Evolutionary conservation across 1,140 invertebrate genomes (phyloP).

Genomic region (Oreohelix idahoensis): DNA sequence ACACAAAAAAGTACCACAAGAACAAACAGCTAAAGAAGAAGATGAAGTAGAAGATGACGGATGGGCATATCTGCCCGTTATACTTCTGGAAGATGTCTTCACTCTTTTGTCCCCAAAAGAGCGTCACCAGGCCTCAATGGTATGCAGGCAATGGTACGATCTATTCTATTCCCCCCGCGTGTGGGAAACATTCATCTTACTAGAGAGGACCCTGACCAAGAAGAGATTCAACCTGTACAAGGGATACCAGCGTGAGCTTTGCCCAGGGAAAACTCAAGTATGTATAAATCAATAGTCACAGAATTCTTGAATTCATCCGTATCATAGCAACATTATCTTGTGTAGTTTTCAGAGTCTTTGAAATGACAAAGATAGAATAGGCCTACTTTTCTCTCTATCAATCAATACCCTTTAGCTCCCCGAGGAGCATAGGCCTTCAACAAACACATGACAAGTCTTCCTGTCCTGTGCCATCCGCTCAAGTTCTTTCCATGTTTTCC

Average conservation of each 20-base stretch:
- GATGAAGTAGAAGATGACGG: slow-evolving; percentile 48
- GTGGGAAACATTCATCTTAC: slow-evolving; percentile 79
- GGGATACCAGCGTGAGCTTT: slow-evolving; percentile 76
- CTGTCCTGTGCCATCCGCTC: too few relatives aligned
- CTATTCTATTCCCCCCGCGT: slow-evolving; percentile 83
- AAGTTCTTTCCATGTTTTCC: too few relatives aligned
- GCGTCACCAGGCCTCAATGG: slow-evolving; percentile 83
- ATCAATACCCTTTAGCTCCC: too few relatives aligned
- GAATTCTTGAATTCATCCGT: too few relatives aligned
- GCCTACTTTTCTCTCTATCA: too few relatives aligned
- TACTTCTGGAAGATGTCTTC: slow-evolving; percentile 85
- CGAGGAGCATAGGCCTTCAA: too few relatives aligned
- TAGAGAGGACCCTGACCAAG: slow-evolving; percentile 83
- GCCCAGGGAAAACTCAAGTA: slow-evolving; percentile 68
- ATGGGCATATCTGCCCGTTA: slow-evolving; percentile 83
- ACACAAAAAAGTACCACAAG: background rate
- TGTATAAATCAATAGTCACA: too few relatives aligned
- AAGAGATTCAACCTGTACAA: slow-evolving; percentile 87
- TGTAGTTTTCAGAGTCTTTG: too few relatives aligned
- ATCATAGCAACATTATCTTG: too few relatives aligned
- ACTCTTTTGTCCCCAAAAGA: slow-evolving; percentile 80
- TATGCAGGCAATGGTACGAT: slow-evolving; percentile 80
- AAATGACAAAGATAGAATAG: too few relatives aligned
- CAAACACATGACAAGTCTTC: too few relatives aligned
- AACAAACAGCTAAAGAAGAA: slow-evolving; percentile 35